phyloP scores from a whole-genome alignment of 2,113 vertebrate species.

The Bubo scandiacus region DNA sequence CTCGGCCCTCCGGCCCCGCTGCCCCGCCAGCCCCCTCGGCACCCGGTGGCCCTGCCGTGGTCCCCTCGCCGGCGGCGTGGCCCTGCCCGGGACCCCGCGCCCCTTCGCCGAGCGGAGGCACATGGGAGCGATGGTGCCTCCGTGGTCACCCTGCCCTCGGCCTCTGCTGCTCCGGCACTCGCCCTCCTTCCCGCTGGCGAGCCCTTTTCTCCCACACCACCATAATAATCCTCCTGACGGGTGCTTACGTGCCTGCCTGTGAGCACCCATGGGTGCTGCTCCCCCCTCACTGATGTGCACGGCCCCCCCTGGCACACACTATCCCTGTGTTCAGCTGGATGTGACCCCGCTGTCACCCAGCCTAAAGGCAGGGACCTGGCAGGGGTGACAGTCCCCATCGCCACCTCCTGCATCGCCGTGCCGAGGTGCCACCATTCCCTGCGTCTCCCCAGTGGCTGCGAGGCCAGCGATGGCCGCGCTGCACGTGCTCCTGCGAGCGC shows the following conservation, averaged over 20 bases:
- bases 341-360: neutral
- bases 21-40: neutral
- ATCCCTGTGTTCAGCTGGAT: neutral
- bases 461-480: neutral
- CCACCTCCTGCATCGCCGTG: neutral
- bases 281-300: neutral
- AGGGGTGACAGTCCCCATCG: neutral
- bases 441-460: fast-evolving
- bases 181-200: neutral
- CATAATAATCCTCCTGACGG: neutral
- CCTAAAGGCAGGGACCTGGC: neutral
- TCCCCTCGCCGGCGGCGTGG: neutral
- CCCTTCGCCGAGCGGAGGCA: fast-evolving
- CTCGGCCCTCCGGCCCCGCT: neutral
- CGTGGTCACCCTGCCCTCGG: neutral
- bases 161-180: fast-evolving
- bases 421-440: neutral
- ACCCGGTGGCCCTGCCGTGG: neutral
- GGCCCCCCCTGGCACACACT: too few species aligned
- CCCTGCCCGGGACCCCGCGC: fast-evolving
- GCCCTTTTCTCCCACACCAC: neutral
- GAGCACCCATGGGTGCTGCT: constrained; percentile 17
- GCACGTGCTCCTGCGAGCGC: neutral
- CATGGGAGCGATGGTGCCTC: neutral
- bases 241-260: neutral